Percentiles rank a stretch among this genome's conserved stretches.
These are phyloP conservation scores for Drosophila mayri DNA, from an alignment of 1,140 invertebrate genomes.

Conservation along the genomic window DNA sequence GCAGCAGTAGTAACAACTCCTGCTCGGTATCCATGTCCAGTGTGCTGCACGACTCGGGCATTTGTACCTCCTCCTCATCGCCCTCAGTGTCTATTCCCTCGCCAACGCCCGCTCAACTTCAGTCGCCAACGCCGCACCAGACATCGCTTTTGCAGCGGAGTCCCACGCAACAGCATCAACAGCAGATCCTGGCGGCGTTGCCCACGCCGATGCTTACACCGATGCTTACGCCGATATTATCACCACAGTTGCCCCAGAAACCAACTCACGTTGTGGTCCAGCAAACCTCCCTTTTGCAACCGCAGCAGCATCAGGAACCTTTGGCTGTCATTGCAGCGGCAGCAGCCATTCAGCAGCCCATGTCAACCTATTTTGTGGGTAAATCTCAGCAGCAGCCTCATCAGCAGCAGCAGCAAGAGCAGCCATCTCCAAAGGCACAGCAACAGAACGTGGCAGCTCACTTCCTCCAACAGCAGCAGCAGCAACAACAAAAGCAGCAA, in stretches of 20 bases:
- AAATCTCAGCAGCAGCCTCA: slow-evolving; percentile 36
- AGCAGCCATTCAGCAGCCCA: slow-evolving; percentile 52
- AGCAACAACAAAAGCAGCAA: too few species aligned
- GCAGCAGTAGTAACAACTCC: slow-evolving; percentile 64
- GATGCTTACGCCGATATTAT: slow-evolving; percentile 58
- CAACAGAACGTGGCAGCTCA: slow-evolving; percentile 11
- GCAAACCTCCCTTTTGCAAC: slow-evolving; percentile 48
- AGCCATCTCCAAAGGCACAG: slow-evolving; percentile 32
- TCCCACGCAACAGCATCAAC: slow-evolving; percentile 56
- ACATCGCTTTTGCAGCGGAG: slow-evolving; percentile 64
- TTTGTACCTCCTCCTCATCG: slow-evolving; percentile 81
- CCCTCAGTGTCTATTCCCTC: slow-evolving; percentile 81
- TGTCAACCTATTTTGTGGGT: slow-evolving; percentile 56
- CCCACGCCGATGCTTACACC: slow-evolving; percentile 74
- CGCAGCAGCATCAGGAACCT: slow-evolving; percentile 54
- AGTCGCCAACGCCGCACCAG: slow-evolving; percentile 67
- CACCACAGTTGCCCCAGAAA: slow-evolving; percentile 54
- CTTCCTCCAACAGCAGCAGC: slow-evolving; percentile 34
- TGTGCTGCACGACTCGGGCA: slow-evolving; percentile 80
- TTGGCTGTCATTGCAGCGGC: slow-evolving; percentile 65
- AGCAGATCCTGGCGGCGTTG: slow-evolving; percentile 65
- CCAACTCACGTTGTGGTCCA: slow-evolving; percentile 24
- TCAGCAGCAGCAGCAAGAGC: slow-evolving; percentile 23
- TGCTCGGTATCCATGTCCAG: slow-evolving; percentile 75
- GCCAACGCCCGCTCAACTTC: slow-evolving; percentile 69